Conservation (phyloP, 1,140 invertebrate genomes). For the Drosophila arawakana region DNA sequence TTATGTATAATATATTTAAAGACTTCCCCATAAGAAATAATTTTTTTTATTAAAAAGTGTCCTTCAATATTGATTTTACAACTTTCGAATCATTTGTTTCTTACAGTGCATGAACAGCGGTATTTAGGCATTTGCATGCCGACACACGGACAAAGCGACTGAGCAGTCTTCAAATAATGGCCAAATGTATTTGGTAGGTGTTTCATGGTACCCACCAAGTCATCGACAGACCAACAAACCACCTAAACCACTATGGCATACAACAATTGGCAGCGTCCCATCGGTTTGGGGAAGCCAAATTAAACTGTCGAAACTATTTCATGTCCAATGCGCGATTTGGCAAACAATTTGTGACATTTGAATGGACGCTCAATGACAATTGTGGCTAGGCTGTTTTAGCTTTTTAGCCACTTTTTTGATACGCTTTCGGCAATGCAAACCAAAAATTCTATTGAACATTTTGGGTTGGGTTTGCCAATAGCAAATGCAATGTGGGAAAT, state of each 20-base stretch:
- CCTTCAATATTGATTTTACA: no score
- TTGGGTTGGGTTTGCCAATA: constrained; percentile 37
- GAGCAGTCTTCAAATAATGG: constrained; percentile 61
- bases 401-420: constrained; percentile 59
- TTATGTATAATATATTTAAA: no score
- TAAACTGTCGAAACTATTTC: constrained; percentile 84
- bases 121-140: constrained; percentile 67
- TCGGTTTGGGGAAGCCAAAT: constrained; percentile 72
- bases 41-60: no score
- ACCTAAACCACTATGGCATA: constrained; percentile 8
- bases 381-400: constrained; percentile 49
- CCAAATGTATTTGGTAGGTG: constrained; percentile 75
- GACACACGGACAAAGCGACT: constrained; percentile 4
- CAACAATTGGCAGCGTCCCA: constrained; percentile 63
- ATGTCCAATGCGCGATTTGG: constrained; percentile 84
- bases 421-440: constrained; percentile 49
- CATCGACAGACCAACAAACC: constrained; percentile 45
- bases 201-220: constrained; percentile 73
- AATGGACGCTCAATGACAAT: constrained; percentile 81
- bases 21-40: no score
- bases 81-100: background rate
- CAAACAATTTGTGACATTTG: constrained; percentile 85
- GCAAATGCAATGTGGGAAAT: constrained; percentile 37
- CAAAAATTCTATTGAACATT: constrained; percentile 43
- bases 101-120: constrained; percentile 15